Conservation (phyloP, 2,113 vertebrate species). For the Grallaria varia region DNA sequence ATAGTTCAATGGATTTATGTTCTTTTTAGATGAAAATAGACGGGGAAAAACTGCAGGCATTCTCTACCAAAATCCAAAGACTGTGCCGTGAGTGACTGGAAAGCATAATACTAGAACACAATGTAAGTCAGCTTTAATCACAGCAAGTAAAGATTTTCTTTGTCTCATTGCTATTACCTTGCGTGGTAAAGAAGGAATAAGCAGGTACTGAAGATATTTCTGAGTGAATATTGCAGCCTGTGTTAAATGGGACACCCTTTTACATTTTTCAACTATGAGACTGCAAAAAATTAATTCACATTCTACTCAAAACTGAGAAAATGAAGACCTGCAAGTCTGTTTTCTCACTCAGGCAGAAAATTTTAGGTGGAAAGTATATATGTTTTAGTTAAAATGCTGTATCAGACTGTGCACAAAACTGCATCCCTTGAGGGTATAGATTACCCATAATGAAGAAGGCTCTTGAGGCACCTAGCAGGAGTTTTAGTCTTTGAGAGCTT, state of each 20-base stretch:
- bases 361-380: background rate
- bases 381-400: background rate
- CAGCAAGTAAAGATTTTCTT: background rate
- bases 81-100: background rate
- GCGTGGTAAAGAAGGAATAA: background rate
- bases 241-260: background rate
- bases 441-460: background rate
- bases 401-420: background rate
- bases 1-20: background rate
- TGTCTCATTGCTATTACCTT: background rate
- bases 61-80: background rate
- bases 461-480: background rate
- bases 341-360: background rate
- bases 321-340: background rate
- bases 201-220: background rate
- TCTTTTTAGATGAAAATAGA: background rate
- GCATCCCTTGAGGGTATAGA: background rate
- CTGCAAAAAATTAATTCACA: background rate
- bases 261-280: background rate
- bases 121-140: background rate
- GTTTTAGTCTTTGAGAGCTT: background rate
- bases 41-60: background rate
- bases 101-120: background rate
- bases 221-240: background rate
- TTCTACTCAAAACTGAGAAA: background rate